phyloP scores from a whole-genome alignment of 2,113 vertebrate species.

The Notarius lentiginosus region DNA sequence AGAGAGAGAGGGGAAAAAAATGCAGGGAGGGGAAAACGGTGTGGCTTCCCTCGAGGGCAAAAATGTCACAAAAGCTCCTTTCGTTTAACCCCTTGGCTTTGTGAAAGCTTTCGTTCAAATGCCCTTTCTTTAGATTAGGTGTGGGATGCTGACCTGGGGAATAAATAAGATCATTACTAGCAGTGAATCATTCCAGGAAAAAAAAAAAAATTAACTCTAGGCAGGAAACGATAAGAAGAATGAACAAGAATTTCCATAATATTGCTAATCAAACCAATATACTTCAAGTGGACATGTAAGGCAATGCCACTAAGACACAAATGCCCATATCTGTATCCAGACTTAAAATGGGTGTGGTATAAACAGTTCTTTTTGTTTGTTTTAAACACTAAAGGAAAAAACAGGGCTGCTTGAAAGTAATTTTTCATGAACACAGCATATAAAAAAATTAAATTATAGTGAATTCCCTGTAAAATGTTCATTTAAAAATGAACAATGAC shows the following conservation, averaged over 20 bases:
- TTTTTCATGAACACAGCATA: no score
- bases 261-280: background rate
- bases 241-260: background rate
- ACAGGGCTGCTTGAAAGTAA: no score
- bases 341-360: background rate
- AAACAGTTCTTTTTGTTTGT: background rate
- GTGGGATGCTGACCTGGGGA: conserved; percentile 40
- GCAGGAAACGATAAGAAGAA: background rate
- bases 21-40: conserved; percentile 32
- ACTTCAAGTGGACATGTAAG: background rate
- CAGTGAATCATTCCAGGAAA: conserved; percentile 29
- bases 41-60: conserved; percentile 44
- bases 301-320: background rate
- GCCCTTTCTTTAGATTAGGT: conserved; percentile 54
- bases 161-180: conserved; percentile 50
- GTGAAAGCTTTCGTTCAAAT: conserved; percentile 49
- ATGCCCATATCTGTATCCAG: background rate
- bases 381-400: no score
- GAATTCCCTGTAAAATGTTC: background rate
- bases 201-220: conserved; percentile 13
- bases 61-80: conserved; percentile 51
- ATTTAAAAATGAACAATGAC: background rate
- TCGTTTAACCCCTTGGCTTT: conserved; percentile 58
- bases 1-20: conserved; percentile 20
- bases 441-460: background rate